A percentile compares a stretch with the other conserved stretches of the same genome.
Conservation (phyloP, 1,140 invertebrate species). For the Cataglyphis hispanica region DNA sequence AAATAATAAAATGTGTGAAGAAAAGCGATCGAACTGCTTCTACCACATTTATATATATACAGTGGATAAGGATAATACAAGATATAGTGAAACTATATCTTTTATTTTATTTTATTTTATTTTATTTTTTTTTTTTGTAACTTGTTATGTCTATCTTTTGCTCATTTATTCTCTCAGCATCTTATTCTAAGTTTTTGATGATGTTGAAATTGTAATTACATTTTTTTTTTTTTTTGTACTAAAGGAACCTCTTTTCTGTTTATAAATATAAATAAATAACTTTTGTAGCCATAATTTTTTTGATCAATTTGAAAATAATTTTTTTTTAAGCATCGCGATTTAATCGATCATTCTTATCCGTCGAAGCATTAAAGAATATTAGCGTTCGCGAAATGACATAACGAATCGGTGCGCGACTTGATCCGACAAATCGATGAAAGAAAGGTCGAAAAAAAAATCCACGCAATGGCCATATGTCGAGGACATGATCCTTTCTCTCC, state of each 20-base stretch:
- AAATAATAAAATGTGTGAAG: background rate
- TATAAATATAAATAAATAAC: no score
- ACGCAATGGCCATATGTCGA: constrained; percentile 76
- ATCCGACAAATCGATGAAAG: constrained; percentile 12
- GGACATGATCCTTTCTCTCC: constrained; percentile 63
- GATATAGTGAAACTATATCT: background rate
- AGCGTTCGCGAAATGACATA: background rate
- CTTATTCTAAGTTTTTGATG: no score
- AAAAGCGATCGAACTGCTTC: background rate
- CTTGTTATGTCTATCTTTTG: no score
- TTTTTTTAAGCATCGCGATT: background rate
- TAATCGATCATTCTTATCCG: background rate
- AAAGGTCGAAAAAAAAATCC: constrained; percentile 42
- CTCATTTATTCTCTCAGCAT: no score
- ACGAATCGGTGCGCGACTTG: background rate
- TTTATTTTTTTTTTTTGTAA: no score
- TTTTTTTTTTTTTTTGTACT: no score
- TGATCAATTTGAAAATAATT: background rate
- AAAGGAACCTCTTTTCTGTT: no score
- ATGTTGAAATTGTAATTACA: no score
- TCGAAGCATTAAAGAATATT: background rate
- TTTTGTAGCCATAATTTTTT: no score
- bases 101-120: no score
- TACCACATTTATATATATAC: no score
- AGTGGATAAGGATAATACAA: background rate